Base-by-base conservation (phyloP, 2,888 invertebrate species). In the Meteorus cinctellus region DNA sequence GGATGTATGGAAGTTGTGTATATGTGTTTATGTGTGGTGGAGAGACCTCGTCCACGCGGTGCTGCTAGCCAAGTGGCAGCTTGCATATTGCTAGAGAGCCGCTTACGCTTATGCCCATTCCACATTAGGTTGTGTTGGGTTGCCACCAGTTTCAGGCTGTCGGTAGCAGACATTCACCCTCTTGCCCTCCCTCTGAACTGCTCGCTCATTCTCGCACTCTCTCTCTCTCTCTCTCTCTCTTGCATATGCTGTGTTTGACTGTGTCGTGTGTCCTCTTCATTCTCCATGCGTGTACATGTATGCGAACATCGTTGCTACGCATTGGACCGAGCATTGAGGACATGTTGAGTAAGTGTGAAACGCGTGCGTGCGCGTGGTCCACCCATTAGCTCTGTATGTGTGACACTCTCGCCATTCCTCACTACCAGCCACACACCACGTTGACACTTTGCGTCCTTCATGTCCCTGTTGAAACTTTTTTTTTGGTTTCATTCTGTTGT, bases 161-260 rank as follows among this genome's bases (percentile, higher is more conserved):
- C 83, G 77, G n/a, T 59, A 63, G 82, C 83, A 83, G 81, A 24
- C 66, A 16, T 34, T 75, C 69, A 74, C 83, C 81, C 80, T 81
- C 81, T 81, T 78, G 78, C 81, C 82, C 80, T 76, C 77, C 34
- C 34, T 34, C 34, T 34, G 8, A 34, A 34, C 51, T 70, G 70
- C 71, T 45, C 24, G 2, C 55, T 41, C 45, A 59, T 67, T 63
- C 60, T 36, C 51, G 34, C 48, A 63, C 34, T 8, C 34, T 34
- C 34, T 34, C 34, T 2, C 34, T 34, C 4, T 12, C 12, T 41
- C 41, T 8, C 41, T 12, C 41, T 41, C 41, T 41, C 41, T 41
- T 8, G 2, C 8, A 41, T 0, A 8, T 12, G 12, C 48, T 55
- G 55, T 55, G n/a, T 19, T 2, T 55, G 19, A n/a, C 19, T 55